Conservation (phyloP, 2,113 vertebrate species). For the Leucoraja erinaceus region DNA sequence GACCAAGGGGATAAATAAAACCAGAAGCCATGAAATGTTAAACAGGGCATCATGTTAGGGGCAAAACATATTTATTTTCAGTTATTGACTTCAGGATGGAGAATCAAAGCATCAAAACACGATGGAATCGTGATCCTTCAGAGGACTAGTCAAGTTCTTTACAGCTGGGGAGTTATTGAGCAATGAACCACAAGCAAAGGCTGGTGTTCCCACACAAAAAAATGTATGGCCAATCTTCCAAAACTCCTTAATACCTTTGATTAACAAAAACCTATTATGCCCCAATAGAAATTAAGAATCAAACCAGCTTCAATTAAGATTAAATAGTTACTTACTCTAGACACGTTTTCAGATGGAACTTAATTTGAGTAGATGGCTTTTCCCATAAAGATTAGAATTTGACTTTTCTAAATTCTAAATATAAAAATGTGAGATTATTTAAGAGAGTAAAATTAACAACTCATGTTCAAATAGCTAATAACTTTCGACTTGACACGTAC, state of each 20-base stretch:
- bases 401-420: background rate
- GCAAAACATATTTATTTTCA: background rate
- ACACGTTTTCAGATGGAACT: background rate
- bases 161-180: too few species aligned
- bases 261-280: too few species aligned
- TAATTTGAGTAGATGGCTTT: background rate
- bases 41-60: background rate
- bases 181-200: too few species aligned
- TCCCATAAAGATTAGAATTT: background rate
- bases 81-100: background rate
- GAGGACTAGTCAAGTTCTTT: too few species aligned
- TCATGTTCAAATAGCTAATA: background rate
- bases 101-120: background rate
- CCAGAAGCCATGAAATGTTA: background rate
- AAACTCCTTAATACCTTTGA: too few species aligned
- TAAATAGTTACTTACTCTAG: conserved; percentile 10
- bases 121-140: background rate
- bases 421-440: background rate
- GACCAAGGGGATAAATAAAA: background rate
- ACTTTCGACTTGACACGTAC: background rate
- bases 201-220: too few species aligned
- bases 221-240: too few species aligned
- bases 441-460: background rate
- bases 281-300: too few species aligned
- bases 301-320: too few species aligned